These are phyloP conservation scores for Sebastes wilsoni DNA, from an alignment of 2,797 vertebrate species.

Conservation along the genomic window DNA sequence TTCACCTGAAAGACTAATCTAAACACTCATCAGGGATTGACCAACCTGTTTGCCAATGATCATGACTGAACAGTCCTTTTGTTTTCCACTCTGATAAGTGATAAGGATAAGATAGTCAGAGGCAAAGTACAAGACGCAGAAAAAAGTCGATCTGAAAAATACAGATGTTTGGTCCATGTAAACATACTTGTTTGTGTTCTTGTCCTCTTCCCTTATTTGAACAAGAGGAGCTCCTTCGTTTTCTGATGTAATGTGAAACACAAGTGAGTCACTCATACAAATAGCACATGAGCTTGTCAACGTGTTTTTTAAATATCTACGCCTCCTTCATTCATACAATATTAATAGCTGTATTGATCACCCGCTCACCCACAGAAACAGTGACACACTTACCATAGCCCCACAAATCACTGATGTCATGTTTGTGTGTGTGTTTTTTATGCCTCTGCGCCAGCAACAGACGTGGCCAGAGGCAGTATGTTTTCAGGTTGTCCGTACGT, in stretches of 20 bases:
- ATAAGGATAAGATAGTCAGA: neutral
- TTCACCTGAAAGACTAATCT: constrained; percentile 35
- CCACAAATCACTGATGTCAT: neutral
- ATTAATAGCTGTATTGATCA: neutral
- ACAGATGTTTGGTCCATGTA: neutral
- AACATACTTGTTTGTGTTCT: neutral
- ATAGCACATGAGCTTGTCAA: neutral
- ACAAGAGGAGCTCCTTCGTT: neutral
- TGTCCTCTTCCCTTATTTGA: constrained; percentile 21
- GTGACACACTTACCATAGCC: neutral
- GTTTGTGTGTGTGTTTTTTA: neutral
- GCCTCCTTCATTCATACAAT: neutral
- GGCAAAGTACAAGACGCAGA: neutral
- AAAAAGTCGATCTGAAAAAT: neutral
- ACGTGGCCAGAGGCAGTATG: no score
- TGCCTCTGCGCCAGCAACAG: no score
- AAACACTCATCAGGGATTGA: constrained; percentile 12
- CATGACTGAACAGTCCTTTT: neutral
- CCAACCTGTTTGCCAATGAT: neutral
- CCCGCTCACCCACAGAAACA: neutral
- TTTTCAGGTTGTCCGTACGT: no score
- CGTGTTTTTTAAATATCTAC: neutral
- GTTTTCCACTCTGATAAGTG: neutral
- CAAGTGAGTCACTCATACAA: constrained; percentile 6
- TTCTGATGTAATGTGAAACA: neutral